These are phyloP conservation scores for Oryzias curvinotus DNA, from an alignment of 2,113 vertebrate genomes.

Conservation along the genomic window DNA sequence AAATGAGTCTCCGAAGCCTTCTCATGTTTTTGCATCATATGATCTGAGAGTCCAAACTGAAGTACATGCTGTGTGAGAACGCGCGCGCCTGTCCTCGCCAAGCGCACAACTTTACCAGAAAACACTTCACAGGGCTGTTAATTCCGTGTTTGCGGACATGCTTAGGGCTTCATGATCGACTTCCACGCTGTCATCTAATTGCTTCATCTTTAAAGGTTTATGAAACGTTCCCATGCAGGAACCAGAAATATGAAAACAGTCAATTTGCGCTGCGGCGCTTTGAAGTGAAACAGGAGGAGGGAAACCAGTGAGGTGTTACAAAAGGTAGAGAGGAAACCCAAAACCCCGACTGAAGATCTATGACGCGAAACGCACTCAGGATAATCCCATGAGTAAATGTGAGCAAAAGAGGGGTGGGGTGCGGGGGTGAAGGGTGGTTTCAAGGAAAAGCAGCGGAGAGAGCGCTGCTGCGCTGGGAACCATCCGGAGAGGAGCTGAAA, in stretches of 20 bases:
- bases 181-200: not conserved
- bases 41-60: no score
- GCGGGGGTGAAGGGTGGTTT: not conserved
- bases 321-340: slow-evolving; percentile 26
- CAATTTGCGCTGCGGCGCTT: slow-evolving; percentile 56
- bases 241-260: slow-evolving; percentile 17
- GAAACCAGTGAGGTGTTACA: slow-evolving; percentile 20
- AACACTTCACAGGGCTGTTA: no score
- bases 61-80: no score
- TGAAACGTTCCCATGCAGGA: slow-evolving; percentile 24
- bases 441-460: not conserved
- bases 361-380: slow-evolving; percentile 8
- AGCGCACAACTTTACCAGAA: no score
- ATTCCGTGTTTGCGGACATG: no score
- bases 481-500: slow-evolving; percentile 44
- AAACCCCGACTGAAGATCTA: slow-evolving; percentile 16
- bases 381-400: slow-evolving; percentile 21
- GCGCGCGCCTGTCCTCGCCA: no score
- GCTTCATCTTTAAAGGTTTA: slow-evolving; percentile 10
- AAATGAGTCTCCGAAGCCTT: not conserved
- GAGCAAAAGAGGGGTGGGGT: slow-evolving; percentile 13
- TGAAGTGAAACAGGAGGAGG: slow-evolving; percentile 58
- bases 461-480: slow-evolving; percentile 43
- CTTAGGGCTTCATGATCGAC: no score
- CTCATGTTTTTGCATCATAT: no score